Percentiles rank a stretch among this genome's conserved stretches.
Conservation (phyloP, 1,140 invertebrate genomes). For the Onthophagus taurus region DNA sequence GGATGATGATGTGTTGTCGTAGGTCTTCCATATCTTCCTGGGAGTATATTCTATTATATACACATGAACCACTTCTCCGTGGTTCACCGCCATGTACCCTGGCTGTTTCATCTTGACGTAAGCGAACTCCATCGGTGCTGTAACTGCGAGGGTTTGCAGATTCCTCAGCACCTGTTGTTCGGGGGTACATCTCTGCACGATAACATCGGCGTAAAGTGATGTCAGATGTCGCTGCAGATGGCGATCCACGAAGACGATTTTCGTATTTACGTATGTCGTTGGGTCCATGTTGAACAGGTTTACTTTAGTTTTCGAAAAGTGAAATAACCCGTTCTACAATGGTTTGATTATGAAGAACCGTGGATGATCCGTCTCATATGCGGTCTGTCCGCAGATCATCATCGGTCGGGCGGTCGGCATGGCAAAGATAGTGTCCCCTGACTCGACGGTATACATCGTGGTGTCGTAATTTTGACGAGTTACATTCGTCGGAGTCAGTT, state of each 20-base stretch:
- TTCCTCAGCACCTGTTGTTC: neutral
- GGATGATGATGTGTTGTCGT: no score
- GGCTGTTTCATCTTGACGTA: neutral
- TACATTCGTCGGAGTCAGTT: neutral
- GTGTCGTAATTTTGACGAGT: neutral
- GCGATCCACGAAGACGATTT: neutral
- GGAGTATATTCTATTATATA: neutral
- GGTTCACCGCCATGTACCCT: neutral
- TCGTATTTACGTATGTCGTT: neutral
- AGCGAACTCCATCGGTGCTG: neutral
- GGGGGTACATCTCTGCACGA: neutral
- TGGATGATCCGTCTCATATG: neutral
- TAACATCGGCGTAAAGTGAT: neutral
- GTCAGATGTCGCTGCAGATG: neutral
- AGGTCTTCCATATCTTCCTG: no score
- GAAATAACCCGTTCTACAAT: neutral
- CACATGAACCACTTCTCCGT: neutral
- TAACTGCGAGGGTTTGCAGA: neutral
- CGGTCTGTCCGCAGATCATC: neutral
- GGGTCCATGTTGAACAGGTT: neutral
- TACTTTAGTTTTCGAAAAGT: neutral
- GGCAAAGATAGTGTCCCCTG: neutral
- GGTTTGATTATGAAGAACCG: neutral
- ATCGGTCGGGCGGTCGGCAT: neutral
- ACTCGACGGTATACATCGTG: neutral